Conservation (phyloP, 2,113 vertebrate genomes). For the Crypturellus undulatus region DNA sequence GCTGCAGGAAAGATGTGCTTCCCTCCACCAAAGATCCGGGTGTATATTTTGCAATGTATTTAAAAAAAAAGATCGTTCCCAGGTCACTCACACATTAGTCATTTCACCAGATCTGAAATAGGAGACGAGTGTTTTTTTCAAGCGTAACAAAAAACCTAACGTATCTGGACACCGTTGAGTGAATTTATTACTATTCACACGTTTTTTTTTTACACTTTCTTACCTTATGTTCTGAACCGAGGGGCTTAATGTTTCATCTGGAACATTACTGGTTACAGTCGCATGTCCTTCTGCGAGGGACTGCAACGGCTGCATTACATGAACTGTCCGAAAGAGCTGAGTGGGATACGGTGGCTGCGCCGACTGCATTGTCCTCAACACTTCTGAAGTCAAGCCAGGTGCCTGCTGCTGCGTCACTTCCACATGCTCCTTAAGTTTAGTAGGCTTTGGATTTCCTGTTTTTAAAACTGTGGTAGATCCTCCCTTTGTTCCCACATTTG, state of each 20-base stretch:
- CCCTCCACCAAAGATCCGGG: neutral
- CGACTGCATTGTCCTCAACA: constrained; percentile 88
- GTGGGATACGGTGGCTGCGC: constrained; percentile 85
- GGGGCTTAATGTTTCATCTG: constrained; percentile 74
- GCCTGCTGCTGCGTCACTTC: constrained; percentile 86
- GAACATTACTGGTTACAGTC: constrained; percentile 61
- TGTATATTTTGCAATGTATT: accelerated
- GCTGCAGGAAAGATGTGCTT: neutral
- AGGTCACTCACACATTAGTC: neutral
- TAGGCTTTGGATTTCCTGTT: constrained; percentile 74
- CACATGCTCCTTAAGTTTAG: constrained; percentile 77
- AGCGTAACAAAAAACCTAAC: neutral
- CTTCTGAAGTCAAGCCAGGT: constrained; percentile 86
- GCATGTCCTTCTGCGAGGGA: constrained; percentile 82
- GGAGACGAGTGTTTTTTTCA: neutral
- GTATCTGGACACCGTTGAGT: neutral
- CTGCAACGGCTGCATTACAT: constrained; percentile 88
- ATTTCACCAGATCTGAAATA: neutral
- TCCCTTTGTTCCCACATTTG: constrained; percentile 71
- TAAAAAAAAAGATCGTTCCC: neutral
- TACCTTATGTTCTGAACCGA: constrained; percentile 78
- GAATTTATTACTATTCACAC: neutral
- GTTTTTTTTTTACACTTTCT: neutral
- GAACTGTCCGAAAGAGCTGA: constrained; percentile 92
- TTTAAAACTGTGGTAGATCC: constrained; percentile 77